Evolutionary conservation across 2,113 vertebrate species (phyloP).

Genomic region (Cheirogaleus medius): DNA sequence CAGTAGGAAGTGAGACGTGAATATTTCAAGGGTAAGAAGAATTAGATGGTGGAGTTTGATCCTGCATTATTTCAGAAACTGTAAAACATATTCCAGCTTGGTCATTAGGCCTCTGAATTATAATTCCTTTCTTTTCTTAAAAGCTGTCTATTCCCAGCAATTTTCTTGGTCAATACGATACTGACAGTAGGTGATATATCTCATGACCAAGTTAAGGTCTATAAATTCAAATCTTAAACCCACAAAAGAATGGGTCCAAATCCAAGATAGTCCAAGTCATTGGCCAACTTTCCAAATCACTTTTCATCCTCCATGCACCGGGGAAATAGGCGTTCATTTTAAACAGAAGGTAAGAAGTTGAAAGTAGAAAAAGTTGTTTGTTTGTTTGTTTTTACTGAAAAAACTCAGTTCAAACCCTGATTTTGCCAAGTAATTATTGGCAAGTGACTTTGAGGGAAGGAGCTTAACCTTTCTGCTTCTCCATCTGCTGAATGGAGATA

Average conservation of each 20-base stretch:
- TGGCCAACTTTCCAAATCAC: background rate
- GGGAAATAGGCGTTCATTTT: background rate
- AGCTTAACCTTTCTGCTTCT: background rate
- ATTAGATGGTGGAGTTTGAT: background rate
- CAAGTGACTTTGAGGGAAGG: background rate
- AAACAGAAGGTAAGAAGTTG: background rate
- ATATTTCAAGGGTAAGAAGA: background rate
- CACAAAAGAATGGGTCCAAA: conserved; percentile 15
- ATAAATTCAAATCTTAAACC: conserved; percentile 45
- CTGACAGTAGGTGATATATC: background rate
- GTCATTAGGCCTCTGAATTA: background rate
- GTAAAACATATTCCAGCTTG: background rate
- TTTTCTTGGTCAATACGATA: background rate
- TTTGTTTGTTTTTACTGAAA: background rate
- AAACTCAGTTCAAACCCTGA: background rate
- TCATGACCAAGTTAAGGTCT: conserved; percentile 42
- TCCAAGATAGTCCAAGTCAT: background rate
- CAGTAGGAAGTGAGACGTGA: background rate
- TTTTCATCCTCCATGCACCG: background rate
- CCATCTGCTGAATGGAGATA: background rate
- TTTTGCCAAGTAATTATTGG: background rate
- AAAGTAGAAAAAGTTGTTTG: background rate
- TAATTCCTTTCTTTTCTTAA: background rate
- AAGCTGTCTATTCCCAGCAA: background rate
- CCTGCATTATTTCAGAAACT: background rate